Conservation (phyloP, 2,888 invertebrate genomes). For the Leptogaster cylindrica region DNA sequence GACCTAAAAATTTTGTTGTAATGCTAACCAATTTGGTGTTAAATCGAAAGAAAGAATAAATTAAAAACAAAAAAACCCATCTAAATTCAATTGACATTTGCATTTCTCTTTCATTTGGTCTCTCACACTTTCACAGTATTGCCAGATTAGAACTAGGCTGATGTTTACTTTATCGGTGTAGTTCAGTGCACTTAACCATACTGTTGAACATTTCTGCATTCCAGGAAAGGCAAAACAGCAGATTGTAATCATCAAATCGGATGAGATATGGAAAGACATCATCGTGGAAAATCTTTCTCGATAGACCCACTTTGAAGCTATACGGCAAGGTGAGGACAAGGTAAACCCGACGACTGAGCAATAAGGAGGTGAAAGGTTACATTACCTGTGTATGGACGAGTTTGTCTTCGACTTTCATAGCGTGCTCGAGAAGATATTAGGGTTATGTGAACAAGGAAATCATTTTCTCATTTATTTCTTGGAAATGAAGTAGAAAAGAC, state of each 20-base stretch:
- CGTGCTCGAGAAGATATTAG: slow-evolving; percentile 26
- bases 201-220: neutral
- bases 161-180: slow-evolving; percentile 12
- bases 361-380: slow-evolving; percentile 32
- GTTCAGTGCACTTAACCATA: neutral
- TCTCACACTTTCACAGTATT: slow-evolving; percentile 8
- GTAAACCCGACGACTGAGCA: neutral
- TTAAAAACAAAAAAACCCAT: neutral
- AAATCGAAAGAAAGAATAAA: neutral
- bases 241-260: neutral
- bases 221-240: neutral
- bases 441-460: slow-evolving; percentile 41
- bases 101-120: slow-evolving; percentile 33
- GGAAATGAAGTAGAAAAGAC: slow-evolving; percentile 27
- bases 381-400: slow-evolving; percentile 7
- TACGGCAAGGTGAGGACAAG: neutral
- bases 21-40: slow-evolving; percentile 10
- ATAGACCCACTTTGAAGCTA: neutral
- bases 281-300: slow-evolving; percentile 22
- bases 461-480: slow-evolving; percentile 33
- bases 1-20: slow-evolving; percentile 15
- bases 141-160: slow-evolving; percentile 1
- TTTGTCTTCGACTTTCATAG: slow-evolving; percentile 24
- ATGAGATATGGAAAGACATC: neutral
- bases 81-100: slow-evolving; percentile 2